Percentiles rank a stretch among this genome's conserved stretches.
Conservation (phyloP, 2,113 vertebrate species). For the Drymodes brunneopygia region DNA sequence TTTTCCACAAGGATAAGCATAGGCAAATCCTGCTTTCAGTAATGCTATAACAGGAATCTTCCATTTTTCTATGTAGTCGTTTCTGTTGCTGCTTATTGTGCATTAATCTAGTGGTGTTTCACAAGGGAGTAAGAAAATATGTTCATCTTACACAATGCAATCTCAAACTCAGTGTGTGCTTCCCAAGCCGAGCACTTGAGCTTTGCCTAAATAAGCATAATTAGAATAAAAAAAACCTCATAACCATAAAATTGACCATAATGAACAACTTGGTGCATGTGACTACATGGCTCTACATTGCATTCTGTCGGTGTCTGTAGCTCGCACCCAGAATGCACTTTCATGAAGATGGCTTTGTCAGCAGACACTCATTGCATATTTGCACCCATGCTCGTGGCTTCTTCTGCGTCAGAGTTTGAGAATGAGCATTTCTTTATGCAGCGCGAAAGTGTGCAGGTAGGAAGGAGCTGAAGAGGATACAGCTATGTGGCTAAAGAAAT, state of each 20-base stretch:
- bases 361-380: background rate
- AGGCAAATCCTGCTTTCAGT: background rate
- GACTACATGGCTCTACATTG: background rate
- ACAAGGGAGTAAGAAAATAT: background rate
- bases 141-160: background rate
- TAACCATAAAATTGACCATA: background rate
- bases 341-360: background rate
- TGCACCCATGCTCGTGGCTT: rapidly evolving
- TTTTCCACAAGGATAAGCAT: background rate
- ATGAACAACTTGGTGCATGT: background rate
- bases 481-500: background rate
- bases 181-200: background rate
- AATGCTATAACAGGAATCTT: background rate
- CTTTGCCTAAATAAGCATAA: background rate
- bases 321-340: background rate
- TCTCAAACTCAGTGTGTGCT: background rate
- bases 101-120: background rate
- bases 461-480: background rate
- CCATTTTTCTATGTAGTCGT: background rate
- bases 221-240: background rate
- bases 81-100: background rate
- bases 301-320: rapidly evolving
- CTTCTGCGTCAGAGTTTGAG: background rate
- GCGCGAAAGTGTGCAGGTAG: background rate
- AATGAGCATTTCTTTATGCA: background rate